Evolutionary conservation across 2,888 invertebrate genomes (phyloP).

Genomic region (Drosophila ustulata): DNA sequence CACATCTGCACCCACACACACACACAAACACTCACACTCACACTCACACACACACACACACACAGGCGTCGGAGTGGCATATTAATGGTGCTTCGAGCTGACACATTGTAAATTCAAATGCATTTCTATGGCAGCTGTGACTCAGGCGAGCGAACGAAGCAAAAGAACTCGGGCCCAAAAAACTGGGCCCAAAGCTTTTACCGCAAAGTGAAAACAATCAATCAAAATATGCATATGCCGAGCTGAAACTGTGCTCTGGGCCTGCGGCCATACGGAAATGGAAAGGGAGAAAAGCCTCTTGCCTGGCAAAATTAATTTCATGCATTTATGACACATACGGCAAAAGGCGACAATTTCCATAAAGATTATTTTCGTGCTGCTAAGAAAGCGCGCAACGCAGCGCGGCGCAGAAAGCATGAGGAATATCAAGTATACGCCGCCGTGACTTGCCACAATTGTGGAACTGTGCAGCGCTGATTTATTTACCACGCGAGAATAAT

Average conservation of each 20-base stretch:
- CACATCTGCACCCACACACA: slow-evolving; percentile 22
- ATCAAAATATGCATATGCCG: slow-evolving; percentile 62
- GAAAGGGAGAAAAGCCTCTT: slow-evolving; percentile 14
- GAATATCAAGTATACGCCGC: slow-evolving; percentile 57
- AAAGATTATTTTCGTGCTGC: slow-evolving; percentile 47
- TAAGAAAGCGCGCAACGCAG: slow-evolving; percentile 4
- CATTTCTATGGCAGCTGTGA: slow-evolving; percentile 72
- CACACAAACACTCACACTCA: slow-evolving; percentile 1
- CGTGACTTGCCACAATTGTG: slow-evolving; percentile 39
- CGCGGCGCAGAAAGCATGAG: slow-evolving; percentile 22
- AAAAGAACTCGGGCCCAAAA: slow-evolving; percentile 23
- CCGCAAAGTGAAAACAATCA: slow-evolving; percentile 79
- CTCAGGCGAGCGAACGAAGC: slow-evolving; percentile 20
- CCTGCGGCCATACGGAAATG: slow-evolving; percentile 11
- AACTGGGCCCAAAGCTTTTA: slow-evolving; percentile 58
- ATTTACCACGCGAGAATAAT: slow-evolving; percentile 61
- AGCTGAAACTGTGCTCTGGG: not conserved
- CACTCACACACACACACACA: slow-evolving; percentile 9
- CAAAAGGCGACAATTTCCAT: slow-evolving; percentile 68
- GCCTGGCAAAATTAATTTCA: slow-evolving; percentile 68
- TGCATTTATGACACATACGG: slow-evolving; percentile 68
- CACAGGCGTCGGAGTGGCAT: slow-evolving; percentile 47
- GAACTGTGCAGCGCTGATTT: slow-evolving; percentile 55
- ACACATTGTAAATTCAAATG: slow-evolving; percentile 81
- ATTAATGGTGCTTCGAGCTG: slow-evolving; percentile 67